A percentile compares a stretch with the other conserved stretches of the same genome.
Evolutionary conservation across 2,888 invertebrate species (phyloP).

Genomic region (Taenaris catops): DNA sequence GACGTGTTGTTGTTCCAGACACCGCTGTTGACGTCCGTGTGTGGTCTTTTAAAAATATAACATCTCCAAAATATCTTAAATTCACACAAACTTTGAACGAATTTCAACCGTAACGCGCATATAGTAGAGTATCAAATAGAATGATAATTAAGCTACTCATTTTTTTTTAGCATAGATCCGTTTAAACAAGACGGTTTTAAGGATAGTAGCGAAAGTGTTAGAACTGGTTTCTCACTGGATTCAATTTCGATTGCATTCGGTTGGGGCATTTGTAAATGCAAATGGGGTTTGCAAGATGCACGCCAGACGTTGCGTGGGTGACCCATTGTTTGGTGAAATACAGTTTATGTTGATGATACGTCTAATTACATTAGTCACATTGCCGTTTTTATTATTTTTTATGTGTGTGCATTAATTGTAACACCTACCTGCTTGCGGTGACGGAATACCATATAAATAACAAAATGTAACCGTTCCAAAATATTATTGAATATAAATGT

Average conservation of each 20-base stretch:
- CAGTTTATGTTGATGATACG: conserved; percentile 34
- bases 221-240: conserved; percentile 49
- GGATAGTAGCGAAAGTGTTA: conserved; percentile 73
- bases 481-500: no score
- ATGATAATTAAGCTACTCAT: conserved; percentile 2
- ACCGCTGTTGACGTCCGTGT: conserved; percentile 68
- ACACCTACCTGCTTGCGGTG: no score
- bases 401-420: no score
- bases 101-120: conserved; percentile 34
- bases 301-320: conserved; percentile 70
- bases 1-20: conserved; percentile 72
- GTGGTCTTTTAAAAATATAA: conserved; percentile 55
- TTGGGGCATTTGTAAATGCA: conserved; percentile 50
- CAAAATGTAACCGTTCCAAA: no score
- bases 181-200: conserved; percentile 59
- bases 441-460: no score
- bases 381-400: no score
- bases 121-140: conserved; percentile 27
- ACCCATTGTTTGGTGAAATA: conserved; percentile 62
- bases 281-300: conserved; percentile 55
- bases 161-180: conserved; percentile 30
- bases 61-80: conserved; percentile 31
- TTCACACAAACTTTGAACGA: conserved; percentile 26
- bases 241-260: conserved; percentile 37
- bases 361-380: conserved; percentile 39